These are phyloP conservation scores for Sorex maritimensis DNA, from an alignment of 2,797 vertebrate species.

Conservation along the genomic window DNA sequence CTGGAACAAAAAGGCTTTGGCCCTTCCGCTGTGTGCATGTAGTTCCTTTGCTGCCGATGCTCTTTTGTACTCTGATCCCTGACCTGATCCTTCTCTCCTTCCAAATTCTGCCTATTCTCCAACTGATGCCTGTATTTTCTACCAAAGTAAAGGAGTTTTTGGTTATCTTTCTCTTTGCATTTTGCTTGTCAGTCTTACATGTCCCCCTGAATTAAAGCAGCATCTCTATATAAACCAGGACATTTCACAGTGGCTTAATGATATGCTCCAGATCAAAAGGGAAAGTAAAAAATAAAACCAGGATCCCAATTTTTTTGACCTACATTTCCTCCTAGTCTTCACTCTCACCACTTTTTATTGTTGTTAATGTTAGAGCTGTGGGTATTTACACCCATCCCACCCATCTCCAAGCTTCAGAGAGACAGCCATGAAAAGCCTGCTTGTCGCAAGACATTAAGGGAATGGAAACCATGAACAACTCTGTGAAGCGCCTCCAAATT, in stretches of 20 bases:
- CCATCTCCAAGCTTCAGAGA: neutral
- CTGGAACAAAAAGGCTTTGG: neutral
- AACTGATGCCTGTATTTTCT: neutral
- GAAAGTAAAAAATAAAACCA: constrained; percentile 47
- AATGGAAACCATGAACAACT: constrained; percentile 73
- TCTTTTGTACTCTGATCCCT: neutral
- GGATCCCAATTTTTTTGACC: constrained; percentile 19
- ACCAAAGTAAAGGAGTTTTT: neutral
- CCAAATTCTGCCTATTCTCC: neutral
- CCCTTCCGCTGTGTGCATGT: neutral
- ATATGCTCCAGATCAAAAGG: neutral
- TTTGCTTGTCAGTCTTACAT: neutral
- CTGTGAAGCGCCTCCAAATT: constrained; percentile 44
- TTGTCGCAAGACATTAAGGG: constrained; percentile 17
- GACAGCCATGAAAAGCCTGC: constrained; percentile 37
- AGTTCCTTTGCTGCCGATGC: neutral
- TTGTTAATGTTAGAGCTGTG: neutral
- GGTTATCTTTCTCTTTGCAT: neutral
- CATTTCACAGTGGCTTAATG: neutral
- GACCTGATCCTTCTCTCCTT: neutral
- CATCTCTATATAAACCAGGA: neutral
- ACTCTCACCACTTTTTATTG: neutral
- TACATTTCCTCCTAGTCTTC: constrained; percentile 10
- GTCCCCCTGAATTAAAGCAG: neutral
- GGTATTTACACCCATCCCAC: neutral